Percentiles rank a stretch among this genome's conserved stretches.
phyloP scores from a whole-genome alignment of 64 coral and sea anemone species.

The Dendronephthya gigantea region DNA sequence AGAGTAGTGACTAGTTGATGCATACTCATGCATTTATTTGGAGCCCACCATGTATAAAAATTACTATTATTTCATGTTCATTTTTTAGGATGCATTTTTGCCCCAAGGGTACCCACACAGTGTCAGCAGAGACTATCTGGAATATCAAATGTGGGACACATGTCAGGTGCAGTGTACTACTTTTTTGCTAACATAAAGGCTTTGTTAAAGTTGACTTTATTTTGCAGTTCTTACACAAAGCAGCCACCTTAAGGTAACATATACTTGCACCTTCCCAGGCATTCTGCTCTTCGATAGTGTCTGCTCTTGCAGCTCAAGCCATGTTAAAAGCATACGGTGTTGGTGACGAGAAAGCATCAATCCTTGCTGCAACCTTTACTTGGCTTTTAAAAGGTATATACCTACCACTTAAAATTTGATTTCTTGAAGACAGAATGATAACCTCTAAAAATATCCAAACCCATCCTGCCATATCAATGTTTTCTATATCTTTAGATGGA shows the following conservation, averaged over 20 bases:
- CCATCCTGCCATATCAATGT: background rate
- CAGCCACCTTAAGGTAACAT: background rate
- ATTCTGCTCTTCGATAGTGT: slow-evolving; percentile 93
- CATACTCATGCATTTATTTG: too few species aligned
- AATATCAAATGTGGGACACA: slow-evolving; percentile 95
- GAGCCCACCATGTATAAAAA: too few species aligned
- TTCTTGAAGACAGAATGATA: too few species aligned
- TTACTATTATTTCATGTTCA: too few species aligned
- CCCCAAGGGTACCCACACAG: slow-evolving; percentile 93
- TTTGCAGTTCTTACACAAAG: background rate
- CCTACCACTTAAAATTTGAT: background rate
- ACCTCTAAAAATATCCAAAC: too few species aligned
- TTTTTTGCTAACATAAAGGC: background rate
- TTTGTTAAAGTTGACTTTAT: background rate
- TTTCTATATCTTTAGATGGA: slow-evolving; percentile 51
- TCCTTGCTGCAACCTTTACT: slow-evolving; percentile 83
- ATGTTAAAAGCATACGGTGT: slow-evolving; percentile 98
- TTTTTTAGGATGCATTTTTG: slow-evolving; percentile 77
- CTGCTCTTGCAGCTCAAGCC: slow-evolving; percentile 78
- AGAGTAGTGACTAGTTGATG: too few species aligned
- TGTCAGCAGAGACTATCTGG: slow-evolving; percentile 85
- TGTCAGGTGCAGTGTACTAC: slow-evolving; percentile 47
- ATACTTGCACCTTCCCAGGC: slow-evolving; percentile 44
- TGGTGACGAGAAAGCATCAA: slow-evolving; percentile 92
- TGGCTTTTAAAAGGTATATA: slow-evolving; percentile 89